phyloP scores from a whole-genome alignment of 2,113 vertebrate genomes.

The Sialia sialis region DNA sequence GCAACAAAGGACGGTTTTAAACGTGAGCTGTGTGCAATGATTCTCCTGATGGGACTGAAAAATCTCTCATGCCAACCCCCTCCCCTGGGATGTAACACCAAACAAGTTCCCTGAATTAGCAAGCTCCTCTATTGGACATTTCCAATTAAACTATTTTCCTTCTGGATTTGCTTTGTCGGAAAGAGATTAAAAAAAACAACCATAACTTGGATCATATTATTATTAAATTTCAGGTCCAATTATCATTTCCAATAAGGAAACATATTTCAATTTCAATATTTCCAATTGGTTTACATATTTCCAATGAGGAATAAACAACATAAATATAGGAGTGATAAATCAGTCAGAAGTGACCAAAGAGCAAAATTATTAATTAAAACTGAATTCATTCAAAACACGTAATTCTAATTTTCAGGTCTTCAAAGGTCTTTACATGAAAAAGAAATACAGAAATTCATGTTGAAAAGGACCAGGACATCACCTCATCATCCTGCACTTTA shows the following conservation, averaged over 20 bases:
- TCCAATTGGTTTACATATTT: no score
- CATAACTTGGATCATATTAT: not conserved
- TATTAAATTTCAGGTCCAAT: constrained; percentile 15
- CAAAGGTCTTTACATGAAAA: not conserved
- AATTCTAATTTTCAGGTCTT: constrained; percentile 53
- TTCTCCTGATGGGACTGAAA: not conserved
- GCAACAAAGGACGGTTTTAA: not conserved
- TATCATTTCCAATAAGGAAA: constrained; percentile 9
- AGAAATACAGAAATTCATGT: not conserved
- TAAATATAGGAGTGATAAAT: constrained; percentile 50
- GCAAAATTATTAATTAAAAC: not conserved
- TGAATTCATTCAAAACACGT: constrained; percentile 24
- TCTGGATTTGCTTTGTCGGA: not conserved
- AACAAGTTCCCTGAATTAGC: not conserved
- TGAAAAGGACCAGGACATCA: not conserved
- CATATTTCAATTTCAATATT: no score
- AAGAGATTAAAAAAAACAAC: constrained; percentile 10
- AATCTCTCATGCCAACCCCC: not conserved
- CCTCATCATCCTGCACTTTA: not conserved
- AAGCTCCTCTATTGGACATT: not conserved
- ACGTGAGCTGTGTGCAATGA: not conserved
- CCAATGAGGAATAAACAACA: not conserved
- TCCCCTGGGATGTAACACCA: not conserved
- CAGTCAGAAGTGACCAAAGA: constrained; percentile 6
- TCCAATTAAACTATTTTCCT: not conserved